Evolutionary conservation across 2,797 vertebrate genomes (phyloP).

Genomic region (Delichon dasypus): DNA sequence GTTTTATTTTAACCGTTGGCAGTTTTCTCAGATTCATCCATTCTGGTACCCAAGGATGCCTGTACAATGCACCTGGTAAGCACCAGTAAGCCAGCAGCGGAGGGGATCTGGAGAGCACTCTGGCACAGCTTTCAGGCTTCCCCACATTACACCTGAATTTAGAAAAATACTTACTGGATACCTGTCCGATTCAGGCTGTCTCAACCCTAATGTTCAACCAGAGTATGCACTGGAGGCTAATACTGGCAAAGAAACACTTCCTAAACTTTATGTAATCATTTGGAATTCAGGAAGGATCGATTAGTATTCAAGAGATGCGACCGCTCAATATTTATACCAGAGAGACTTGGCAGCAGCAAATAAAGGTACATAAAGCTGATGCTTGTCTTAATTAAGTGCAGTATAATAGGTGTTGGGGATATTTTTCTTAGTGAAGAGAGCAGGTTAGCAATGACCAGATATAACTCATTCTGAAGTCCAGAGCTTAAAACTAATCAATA

Average conservation of each 20-base stretch:
- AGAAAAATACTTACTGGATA: conserved; percentile 68
- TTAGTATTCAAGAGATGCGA: conserved; percentile 80
- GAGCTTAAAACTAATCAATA: conserved; percentile 84
- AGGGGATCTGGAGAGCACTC: neutral
- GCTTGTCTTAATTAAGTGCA: conserved; percentile 87
- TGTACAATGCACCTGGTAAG: neutral
- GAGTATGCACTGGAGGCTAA: conserved; percentile 59
- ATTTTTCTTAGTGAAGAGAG: conserved; percentile 72
- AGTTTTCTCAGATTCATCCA: neutral
- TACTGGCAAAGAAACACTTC: conserved; percentile 80
- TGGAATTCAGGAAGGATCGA: conserved; percentile 82
- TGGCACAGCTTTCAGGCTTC: conserved; percentile 57
- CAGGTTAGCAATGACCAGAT: conserved; percentile 78
- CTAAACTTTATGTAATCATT: conserved; percentile 84
- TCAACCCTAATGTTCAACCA: conserved; percentile 61
- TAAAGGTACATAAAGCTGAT: conserved; percentile 80
- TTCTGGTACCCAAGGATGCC: neutral
- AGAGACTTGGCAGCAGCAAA: conserved; percentile 80
- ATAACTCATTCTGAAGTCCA: conserved; percentile 83
- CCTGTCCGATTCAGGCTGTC: conserved; percentile 72
- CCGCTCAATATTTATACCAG: conserved; percentile 84
- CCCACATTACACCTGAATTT: conserved; percentile 77
- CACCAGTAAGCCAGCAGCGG: neutral
- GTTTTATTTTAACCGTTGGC: neutral
- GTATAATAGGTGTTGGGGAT: conserved; percentile 77